These are phyloP conservation scores for Heptranchias perlo DNA, from an alignment of 2,113 vertebrate species.

Conservation along the genomic window DNA sequence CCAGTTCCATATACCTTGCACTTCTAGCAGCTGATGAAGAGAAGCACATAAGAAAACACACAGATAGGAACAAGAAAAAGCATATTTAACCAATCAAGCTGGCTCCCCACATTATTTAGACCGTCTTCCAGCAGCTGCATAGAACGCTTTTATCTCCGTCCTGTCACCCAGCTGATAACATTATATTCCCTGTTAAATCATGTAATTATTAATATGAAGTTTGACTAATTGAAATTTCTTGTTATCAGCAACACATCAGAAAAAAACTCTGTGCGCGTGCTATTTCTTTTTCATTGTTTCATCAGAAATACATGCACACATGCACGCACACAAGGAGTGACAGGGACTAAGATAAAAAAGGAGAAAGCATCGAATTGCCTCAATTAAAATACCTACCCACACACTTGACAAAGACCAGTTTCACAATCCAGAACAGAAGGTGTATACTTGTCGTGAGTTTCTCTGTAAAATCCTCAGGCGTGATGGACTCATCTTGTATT, in stretches of 20 bases:
- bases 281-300: background rate
- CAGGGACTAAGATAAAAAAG: background rate
- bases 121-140: background rate
- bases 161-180: background rate
- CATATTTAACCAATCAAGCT: background rate
- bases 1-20: background rate
- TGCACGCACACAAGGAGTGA: too few species aligned
- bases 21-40: too few species aligned
- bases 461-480: background rate
- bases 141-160: background rate
- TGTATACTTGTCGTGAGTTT: constrained; percentile 21
- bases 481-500: background rate
- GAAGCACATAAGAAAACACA: background rate
- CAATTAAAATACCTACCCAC: background rate
- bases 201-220: background rate
- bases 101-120: background rate
- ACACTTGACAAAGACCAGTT: constrained; percentile 26
- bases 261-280: background rate
- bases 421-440: constrained; percentile 3
- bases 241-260: background rate
- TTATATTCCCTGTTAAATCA: background rate
- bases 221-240: background rate
- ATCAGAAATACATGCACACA: background rate
- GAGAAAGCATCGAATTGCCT: background rate
- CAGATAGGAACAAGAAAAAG: background rate